Evolutionary conservation across 2,888 invertebrate genomes (phyloP).

Genomic region (Norana najaformis): DNA sequence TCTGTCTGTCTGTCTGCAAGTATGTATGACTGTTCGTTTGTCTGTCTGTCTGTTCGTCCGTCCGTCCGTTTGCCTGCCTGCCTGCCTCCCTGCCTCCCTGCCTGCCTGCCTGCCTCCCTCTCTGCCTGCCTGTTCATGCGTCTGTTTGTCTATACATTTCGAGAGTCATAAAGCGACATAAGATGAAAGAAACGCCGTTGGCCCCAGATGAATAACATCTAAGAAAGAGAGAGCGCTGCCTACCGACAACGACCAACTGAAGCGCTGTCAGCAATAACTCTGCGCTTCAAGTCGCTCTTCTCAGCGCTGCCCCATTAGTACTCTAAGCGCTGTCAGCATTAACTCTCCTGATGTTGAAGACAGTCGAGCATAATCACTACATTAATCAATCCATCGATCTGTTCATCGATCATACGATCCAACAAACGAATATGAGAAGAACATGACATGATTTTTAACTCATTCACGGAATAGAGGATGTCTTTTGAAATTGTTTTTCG

Average conservation of each 20-base stretch:
- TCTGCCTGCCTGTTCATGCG: background rate
- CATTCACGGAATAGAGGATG: too few species aligned
- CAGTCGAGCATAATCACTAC: too few species aligned
- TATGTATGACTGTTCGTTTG: background rate
- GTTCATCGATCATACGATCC: too few species aligned
- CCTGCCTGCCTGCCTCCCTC: background rate
- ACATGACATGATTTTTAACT: too few species aligned
- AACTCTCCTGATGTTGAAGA: too few species aligned
- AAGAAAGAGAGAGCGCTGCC: background rate
- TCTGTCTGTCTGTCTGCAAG: background rate
- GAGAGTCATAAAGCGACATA: background rate
- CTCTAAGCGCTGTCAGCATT: too few species aligned
- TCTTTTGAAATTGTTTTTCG: too few species aligned
- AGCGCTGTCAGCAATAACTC: background rate
- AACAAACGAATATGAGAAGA: too few species aligned
- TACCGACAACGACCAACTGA: background rate
- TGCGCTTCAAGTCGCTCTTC: background rate
- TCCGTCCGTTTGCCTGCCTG: too few species aligned
- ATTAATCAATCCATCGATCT: too few species aligned
- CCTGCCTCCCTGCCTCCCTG: background rate
- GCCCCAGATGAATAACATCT: too few species aligned
- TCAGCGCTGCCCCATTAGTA: background rate
- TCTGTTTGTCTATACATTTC: background rate
- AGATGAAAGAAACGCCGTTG: background rate
- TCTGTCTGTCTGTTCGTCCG: conserved; percentile 6